Evolutionary conservation across 2,888 invertebrate genomes (phyloP).

Genomic region (Metopia argyrocephala): DNA sequence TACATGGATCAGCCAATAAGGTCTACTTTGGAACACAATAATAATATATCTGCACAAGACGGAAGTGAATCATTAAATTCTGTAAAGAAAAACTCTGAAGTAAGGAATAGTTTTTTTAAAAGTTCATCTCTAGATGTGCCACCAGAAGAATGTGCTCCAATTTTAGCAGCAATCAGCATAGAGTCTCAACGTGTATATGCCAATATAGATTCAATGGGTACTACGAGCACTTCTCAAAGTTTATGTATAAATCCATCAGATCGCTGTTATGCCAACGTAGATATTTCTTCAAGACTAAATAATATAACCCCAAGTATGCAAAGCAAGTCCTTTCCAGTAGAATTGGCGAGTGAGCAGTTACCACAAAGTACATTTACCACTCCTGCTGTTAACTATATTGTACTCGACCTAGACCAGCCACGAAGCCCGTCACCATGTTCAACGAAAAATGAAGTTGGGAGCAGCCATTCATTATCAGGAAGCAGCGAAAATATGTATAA

Average conservation of each 20-base stretch:
- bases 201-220: conserved; percentile 69
- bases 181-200: conserved; percentile 73
- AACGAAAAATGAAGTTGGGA: conserved; percentile 67
- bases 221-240: conserved; percentile 26
- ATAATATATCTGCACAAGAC: conserved; percentile 56
- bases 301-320: conserved; percentile 10
- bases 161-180: conserved; percentile 55
- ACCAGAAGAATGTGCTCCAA: conserved; percentile 76
- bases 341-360: conserved; percentile 18
- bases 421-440: conserved; percentile 71
- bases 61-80: background rate
- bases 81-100: conserved; percentile 10
- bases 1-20: conserved; percentile 68
- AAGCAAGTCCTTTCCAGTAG: conserved; percentile 22
- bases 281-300: conserved; percentile 10
- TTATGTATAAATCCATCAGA: conserved; percentile 64
- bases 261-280: conserved; percentile 74
- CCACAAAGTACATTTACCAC: conserved; percentile 59
- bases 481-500: conserved; percentile 2
- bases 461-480: conserved; percentile 65
- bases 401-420: conserved; percentile 77
- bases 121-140: conserved; percentile 74
- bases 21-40: conserved; percentile 69
- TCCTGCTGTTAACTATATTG: conserved; percentile 77
- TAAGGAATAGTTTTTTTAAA: conserved; percentile 65